Conservation (phyloP, 2,113 vertebrate species). For the Bothrops jararaca region DNA sequence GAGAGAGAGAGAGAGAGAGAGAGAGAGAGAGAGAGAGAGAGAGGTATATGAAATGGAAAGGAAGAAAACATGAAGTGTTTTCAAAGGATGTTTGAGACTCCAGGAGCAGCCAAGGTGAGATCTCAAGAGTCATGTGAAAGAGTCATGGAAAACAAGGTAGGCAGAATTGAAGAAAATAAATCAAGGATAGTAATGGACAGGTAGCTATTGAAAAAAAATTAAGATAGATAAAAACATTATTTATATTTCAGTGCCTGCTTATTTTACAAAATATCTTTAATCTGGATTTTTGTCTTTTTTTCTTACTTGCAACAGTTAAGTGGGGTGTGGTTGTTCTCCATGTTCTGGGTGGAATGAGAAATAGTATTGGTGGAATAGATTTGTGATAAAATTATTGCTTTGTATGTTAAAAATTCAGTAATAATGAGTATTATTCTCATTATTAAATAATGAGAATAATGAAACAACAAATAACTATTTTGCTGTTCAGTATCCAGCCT, state of each 20-base stretch:
- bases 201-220: neutral
- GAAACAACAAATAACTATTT: neutral
- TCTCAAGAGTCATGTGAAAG: neutral
- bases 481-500: neutral
- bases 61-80: neutral
- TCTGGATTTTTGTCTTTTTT: neutral
- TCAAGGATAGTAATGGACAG: too few relatives aligned
- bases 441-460: too few relatives aligned
- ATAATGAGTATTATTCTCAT: too few relatives aligned
- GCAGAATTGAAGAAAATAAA: neutral
- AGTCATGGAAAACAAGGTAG: neutral
- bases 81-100: neutral
- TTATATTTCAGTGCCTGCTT: neutral
- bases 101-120: neutral
- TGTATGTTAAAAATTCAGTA: neutral
- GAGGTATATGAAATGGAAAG: neutral
- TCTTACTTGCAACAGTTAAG: neutral
- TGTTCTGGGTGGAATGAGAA: neutral
- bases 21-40: too few relatives aligned
- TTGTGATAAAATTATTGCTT: neutral
- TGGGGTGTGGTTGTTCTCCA: too few relatives aligned
- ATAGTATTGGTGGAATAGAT: neutral
- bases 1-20: too few relatives aligned
- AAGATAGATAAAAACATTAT: neutral
- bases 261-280: neutral